phyloP scores from a whole-genome alignment of 2,113 vertebrate species.

The Calypte anna region DNA sequence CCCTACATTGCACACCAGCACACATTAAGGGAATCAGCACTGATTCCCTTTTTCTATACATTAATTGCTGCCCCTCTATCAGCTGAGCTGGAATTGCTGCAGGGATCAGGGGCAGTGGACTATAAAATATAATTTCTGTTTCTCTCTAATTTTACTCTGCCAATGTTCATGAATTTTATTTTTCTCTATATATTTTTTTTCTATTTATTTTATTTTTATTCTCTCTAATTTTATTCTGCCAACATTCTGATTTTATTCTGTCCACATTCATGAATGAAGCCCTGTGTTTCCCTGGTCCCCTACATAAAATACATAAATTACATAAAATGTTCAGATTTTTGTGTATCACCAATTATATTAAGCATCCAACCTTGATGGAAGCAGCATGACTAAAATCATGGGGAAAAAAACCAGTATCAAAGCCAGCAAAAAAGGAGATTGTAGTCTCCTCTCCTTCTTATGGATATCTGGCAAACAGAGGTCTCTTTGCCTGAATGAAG shows the following conservation, averaged over 20 bases:
- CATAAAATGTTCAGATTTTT: background rate
- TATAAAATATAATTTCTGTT: background rate
- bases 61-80: background rate
- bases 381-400: background rate
- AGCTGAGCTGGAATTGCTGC: background rate
- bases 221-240: background rate
- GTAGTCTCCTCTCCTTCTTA: background rate
- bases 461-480: background rate
- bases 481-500: background rate
- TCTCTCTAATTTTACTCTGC: background rate
- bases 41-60: background rate
- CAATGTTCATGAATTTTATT: too few relatives aligned
- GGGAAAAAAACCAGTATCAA: background rate
- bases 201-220: background rate
- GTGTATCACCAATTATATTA: background rate
- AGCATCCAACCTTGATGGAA: background rate
- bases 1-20: background rate
- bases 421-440: background rate
- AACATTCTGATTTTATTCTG: background rate
- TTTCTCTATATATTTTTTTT: too few relatives aligned
- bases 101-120: background rate
- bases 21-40: background rate
- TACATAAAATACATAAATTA: background rate
- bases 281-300: background rate
- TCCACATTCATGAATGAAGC: background rate